Evolutionary conservation across 2,113 vertebrate species (phyloP), one percentile per base, ranked within the genome.

Genomic region (Pygoscelis adeliae): DNA sequence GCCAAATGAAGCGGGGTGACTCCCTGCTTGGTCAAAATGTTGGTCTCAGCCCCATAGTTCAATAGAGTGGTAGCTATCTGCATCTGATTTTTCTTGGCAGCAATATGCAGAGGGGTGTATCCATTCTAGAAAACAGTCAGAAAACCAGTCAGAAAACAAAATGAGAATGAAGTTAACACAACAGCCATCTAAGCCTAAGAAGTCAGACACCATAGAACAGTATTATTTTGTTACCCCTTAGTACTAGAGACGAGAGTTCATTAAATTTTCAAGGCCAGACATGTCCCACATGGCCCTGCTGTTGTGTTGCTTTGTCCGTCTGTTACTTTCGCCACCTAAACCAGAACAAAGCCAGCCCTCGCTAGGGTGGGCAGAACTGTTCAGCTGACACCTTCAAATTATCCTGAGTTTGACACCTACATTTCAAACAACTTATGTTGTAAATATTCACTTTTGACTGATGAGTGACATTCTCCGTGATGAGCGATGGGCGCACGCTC

Each of bases 31-130:
- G 99, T 99, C 94, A 99, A 96, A 82, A 99, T 98, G 98, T 99
- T 99, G 79, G 99, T 99, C 93, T 99, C 99, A 1, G 99, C 99
- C 11, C 98, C 99, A 0, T 99, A 99, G 96, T 98, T 98, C 93
- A 99, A 97, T 9, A 99, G 98, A 12, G 99, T 99, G 36, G 98
- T 98, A 40, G 99, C 99, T 20, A 99, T 99, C 72, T 99, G 99
- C 99, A 99, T 99, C 97, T 99, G 99, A 92, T 99, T 99, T 98
- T 99, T 99, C 98, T 99, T 99, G 63, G 99, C 99, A 50, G 99
- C 99, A 13, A 99, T 91, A 97, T 99, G 72, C 96, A 99, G 97
- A 40, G 99, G 99, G 1, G 99, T 99, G 87, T 99, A 99, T 52
- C 99, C 99, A 56, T 99, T 99, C 99, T 99, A 97, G n/a, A n/a